These are phyloP conservation scores for Garrulus glandarius DNA, from an alignment of 2,797 vertebrate species.

Conservation along the genomic window DNA sequence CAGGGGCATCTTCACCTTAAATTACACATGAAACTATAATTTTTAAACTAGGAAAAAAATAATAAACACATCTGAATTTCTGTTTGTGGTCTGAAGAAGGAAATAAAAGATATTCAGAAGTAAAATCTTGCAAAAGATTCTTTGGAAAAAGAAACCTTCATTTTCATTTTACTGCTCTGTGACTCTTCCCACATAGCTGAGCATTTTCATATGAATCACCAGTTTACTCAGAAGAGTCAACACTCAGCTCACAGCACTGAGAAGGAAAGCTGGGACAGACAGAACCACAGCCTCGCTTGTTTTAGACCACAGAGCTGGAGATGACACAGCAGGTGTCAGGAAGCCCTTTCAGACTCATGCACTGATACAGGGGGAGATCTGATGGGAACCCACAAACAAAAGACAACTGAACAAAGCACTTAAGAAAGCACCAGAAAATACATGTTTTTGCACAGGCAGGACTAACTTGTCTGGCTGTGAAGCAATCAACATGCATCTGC, in stretches of 20 bases:
- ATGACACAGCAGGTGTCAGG: neutral
- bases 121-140: neutral
- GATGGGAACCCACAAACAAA: neutral
- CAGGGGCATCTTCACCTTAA: neutral
- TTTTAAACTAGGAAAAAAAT: neutral
- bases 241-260: neutral
- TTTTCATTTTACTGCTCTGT: conserved; percentile 34
- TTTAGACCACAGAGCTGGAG: neutral
- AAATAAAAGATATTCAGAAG: neutral
- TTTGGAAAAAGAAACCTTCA: neutral
- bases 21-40: neutral
- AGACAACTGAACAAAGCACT: neutral
- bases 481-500: neutral
- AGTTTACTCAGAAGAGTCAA: conserved; percentile 44
- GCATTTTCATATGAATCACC: conserved; percentile 35
- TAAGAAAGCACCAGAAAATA: neutral
- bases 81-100: neutral
- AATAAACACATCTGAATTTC: neutral
- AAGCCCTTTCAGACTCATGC: neutral
- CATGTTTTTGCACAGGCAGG: neutral
- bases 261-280: neutral
- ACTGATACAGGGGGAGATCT: neutral
- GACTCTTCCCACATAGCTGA: conserved; percentile 43
- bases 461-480: neutral
- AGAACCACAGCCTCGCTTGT: neutral